phyloP scores from a whole-genome alignment of 1,140 invertebrate species.

The Lepidurus packardi region DNA sequence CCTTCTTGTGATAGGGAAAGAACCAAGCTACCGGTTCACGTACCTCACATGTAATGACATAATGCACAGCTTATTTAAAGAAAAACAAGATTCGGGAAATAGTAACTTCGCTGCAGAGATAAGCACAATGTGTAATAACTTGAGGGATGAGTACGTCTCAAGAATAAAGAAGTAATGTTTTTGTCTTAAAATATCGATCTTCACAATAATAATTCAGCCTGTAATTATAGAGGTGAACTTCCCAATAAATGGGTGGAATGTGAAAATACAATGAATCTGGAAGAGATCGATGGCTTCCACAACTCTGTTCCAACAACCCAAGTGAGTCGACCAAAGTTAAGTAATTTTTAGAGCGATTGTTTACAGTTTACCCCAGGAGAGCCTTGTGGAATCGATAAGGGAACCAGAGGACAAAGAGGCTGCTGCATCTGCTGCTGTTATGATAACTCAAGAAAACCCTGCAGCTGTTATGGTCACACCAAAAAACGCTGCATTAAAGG shows the following conservation, averaged over 20 bases:
- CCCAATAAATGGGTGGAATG: constrained; percentile 5
- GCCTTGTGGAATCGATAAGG: not conserved
- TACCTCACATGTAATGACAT: not conserved
- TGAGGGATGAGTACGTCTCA: not conserved
- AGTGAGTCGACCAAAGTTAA: constrained; percentile 1
- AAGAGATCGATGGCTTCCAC: not conserved
- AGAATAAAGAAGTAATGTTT: not conserved
- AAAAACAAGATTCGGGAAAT: not conserved
- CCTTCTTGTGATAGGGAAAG: not conserved
- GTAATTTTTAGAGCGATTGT: not conserved
- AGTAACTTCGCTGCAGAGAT: not conserved
- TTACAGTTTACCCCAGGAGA: not conserved
- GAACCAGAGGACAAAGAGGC: not conserved
- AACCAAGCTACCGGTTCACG: not conserved
- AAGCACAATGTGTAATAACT: not conserved
- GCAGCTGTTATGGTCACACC: too few relatives aligned
- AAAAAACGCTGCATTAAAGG: too few relatives aligned
- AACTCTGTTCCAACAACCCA: not conserved
- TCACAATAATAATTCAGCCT: not conserved
- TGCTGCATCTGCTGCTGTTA: not conserved
- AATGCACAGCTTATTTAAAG: not conserved
- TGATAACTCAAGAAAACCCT: not conserved
- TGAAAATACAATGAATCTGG: constrained; percentile 1
- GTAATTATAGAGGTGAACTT: constrained; percentile 1
- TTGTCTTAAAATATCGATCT: not conserved